A percentile compares a stretch with the other conserved stretches of the same genome.
These are phyloP conservation scores for Salticus scenicus DNA, from an alignment of 2,888 invertebrate species.

Conservation along the genomic window DNA sequence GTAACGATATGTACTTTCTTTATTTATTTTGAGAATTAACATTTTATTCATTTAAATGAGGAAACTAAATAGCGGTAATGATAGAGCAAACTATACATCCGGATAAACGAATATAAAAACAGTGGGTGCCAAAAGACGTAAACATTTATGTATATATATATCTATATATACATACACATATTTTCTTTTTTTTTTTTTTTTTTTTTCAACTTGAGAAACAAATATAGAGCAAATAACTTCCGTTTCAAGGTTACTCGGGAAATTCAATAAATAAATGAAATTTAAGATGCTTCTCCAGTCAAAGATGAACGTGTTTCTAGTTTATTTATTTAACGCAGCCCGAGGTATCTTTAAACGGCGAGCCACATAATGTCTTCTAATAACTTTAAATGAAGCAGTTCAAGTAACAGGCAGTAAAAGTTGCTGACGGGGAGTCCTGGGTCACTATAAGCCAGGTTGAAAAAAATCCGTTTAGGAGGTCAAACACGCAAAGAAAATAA, in stretches of 20 bases:
- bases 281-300: background rate
- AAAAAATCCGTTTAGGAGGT: conserved; percentile 12
- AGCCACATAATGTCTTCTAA: background rate
- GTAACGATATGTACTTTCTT: too few relatives aligned
- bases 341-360: background rate
- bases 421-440: background rate
- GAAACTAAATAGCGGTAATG: too few relatives aligned
- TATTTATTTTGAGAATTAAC: too few relatives aligned
- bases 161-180: too few relatives aligned
- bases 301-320: background rate
- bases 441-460: background rate
- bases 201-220: too few relatives aligned
- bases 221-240: too few relatives aligned
- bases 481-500: background rate
- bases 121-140: too few relatives aligned
- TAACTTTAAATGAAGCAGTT: background rate
- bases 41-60: too few relatives aligned
- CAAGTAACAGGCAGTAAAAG: background rate
- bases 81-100: too few relatives aligned
- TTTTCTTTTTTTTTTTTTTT: too few relatives aligned
- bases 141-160: too few relatives aligned
- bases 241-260: background rate
- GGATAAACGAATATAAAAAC: too few relatives aligned
- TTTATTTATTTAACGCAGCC: background rate
- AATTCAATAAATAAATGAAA: background rate